Evolutionary conservation across 2,797 vertebrate genomes (phyloP), one percentile per base, ranked within the genome.

Genomic region (Hippocampus kuda): DNA sequence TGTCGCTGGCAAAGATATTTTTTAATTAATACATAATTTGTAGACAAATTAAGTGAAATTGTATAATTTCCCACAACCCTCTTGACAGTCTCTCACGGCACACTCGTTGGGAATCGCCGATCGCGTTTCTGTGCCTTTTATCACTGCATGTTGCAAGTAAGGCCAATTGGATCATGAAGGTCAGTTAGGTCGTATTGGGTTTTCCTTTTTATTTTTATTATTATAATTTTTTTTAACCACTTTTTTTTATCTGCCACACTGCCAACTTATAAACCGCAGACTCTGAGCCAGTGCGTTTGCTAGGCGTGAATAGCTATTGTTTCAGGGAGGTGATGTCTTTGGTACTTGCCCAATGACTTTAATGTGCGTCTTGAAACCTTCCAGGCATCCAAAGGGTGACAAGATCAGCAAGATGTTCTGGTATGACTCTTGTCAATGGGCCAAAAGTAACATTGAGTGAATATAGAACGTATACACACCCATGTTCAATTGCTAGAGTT

Each of bases 231-330:
- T 54, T 73, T 66, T 71, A 78, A 76, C 77, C 68, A 65, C 65
- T 77, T 77, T 82, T 82, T 81, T 78, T 86, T 81, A 81, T 84
- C 79, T 76, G 69, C 79, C 57, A 81, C 75, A 78, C 27, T 34
- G 66, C 67, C n/a, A 65, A 77, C 73, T 79, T 80, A 83, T 80
- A 83, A 85, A 84, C 72, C n/a, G 27, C 59, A 61, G 30, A 60
- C 30, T 34, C 10, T 61, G 70, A 77, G 66, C 75, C 66, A 77
- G 67, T 61, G 57, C 56, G 73, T 9, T 41, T 41, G 10, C 8
- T 62, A 12, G 53, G 12, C n/a, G 2, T 26, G 5, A 26, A 15
- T 9, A 65, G 9, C 53, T 11, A 46, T 65, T 13, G n/a, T 65
- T 48, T 44, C 8, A 60, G 12, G 16, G 57, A 34, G 27, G 26